Percentiles rank a stretch among this genome's conserved stretches.
Evolutionary conservation across 2,113 vertebrate species (phyloP).

Genomic region (Nasalis larvatus): DNA sequence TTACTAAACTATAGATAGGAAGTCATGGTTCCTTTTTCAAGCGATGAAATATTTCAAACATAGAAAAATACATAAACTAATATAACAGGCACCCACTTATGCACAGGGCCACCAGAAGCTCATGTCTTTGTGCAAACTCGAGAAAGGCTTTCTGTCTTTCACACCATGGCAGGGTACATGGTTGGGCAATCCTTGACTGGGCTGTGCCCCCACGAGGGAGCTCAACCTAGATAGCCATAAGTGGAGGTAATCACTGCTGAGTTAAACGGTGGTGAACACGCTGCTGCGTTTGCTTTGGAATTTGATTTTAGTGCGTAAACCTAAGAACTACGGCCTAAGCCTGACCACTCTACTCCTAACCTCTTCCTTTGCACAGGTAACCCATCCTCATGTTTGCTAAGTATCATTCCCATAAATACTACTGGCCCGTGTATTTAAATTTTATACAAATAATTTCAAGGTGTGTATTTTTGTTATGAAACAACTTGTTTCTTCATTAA

Average conservation of each 20-base stretch:
- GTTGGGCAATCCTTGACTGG: fast-evolving
- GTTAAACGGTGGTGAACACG: neutral
- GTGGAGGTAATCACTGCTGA: fast-evolving
- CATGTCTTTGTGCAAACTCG: neutral
- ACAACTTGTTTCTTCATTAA: neutral
- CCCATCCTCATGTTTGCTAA: neutral
- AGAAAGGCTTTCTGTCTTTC: neutral
- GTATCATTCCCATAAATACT: too few species aligned
- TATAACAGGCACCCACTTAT: neutral
- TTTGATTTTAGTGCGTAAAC: neutral
- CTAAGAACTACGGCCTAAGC: neutral
- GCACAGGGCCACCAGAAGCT: neutral
- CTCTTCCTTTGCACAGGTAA: neutral
- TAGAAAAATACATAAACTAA: neutral
- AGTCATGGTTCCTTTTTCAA: neutral
- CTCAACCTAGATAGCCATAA: fast-evolving
- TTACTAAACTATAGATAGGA: neutral
- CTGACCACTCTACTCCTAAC: neutral
- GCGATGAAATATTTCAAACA: slow-evolving; percentile 5
- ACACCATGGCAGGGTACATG: fast-evolving
- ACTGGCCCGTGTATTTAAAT: neutral
- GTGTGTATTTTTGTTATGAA: neutral
- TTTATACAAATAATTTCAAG: neutral
- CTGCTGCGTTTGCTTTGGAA: neutral
- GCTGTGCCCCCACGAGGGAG: fast-evolving